Conservation (phyloP, 2,888 invertebrate species). For the Drosophila formosana region DNA sequence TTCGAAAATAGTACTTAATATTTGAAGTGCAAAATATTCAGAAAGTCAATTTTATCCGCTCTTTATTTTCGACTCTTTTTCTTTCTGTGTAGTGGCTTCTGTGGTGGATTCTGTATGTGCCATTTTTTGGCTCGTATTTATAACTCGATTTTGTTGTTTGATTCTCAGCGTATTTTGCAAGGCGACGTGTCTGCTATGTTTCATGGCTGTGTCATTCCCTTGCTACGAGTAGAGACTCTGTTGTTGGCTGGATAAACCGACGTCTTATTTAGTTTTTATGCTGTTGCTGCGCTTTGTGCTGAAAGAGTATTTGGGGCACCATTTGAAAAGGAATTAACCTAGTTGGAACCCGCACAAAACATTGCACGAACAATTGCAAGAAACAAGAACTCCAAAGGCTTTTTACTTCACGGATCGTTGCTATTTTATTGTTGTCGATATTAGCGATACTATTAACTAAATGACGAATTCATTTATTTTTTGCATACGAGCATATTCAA, state of each 20-base stretch:
- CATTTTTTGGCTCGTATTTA: conserved; percentile 56
- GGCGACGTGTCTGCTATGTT: conserved; percentile 4
- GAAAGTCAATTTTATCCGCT: too few relatives aligned
- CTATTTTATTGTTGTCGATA: neutral
- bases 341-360: conserved; percentile 16
- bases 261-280: conserved; percentile 42
- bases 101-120: conserved; percentile 33
- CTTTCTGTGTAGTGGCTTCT: neutral
- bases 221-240: neutral
- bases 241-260: conserved; percentile 29
- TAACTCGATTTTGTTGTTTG: conserved; percentile 45
- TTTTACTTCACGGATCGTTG: neutral
- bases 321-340: conserved; percentile 38
- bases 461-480: conserved; percentile 1
- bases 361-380: neutral
- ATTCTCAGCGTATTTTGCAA: conserved; percentile 9
- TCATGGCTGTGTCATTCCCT: conserved; percentile 24
- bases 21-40: too few relatives aligned
- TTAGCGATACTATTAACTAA: neutral
- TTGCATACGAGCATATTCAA: neutral
- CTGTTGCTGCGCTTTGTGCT: conserved; percentile 7
- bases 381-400: conserved; percentile 3
- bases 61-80: neutral
- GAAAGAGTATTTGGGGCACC: conserved; percentile 26
- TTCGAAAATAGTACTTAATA: too few relatives aligned